These are phyloP conservation scores for Gastracanthus pulcherrimus DNA, from an alignment of 2,888 invertebrate species.

Conservation along the genomic window DNA sequence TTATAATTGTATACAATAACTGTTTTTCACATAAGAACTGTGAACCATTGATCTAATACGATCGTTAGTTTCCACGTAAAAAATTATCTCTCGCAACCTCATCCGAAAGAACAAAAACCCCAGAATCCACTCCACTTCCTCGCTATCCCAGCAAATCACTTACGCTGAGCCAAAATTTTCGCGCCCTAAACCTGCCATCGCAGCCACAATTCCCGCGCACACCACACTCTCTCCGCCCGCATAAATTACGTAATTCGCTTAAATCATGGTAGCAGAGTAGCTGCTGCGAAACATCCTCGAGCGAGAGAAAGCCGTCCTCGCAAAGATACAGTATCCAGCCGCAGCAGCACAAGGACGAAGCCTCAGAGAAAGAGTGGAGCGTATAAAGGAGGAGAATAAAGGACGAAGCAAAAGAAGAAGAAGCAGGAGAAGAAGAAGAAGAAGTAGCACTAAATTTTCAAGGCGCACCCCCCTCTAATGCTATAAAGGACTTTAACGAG, in stretches of 20 bases:
- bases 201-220: background rate
- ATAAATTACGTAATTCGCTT: slow-evolving; percentile 43
- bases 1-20: too few species aligned
- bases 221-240: background rate
- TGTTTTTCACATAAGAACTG: too few species aligned
- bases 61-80: too few species aligned
- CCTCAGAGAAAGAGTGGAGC: background rate
- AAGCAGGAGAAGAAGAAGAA: slow-evolving; percentile 6
- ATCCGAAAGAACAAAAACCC: background rate
- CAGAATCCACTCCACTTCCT: background rate
- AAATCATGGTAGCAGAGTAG: slow-evolving; percentile 32
- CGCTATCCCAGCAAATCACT: background rate
- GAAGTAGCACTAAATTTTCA: slow-evolving; percentile 53
- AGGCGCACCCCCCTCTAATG: slow-evolving; percentile 38
- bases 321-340: background rate
- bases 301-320: background rate
- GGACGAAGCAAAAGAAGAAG: background rate
- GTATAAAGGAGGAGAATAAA: background rate
- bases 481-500: slow-evolving; percentile 56
- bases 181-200: background rate
- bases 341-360: too few species aligned
- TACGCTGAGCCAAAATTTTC: background rate
- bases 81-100: background rate
- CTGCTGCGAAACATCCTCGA: slow-evolving; percentile 30
- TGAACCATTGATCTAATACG: too few species aligned